Evolutionary conservation across 2,113 vertebrate species (phyloP), one percentile per base, ranked within the genome.

Genomic region (Tor tambroides): DNA sequence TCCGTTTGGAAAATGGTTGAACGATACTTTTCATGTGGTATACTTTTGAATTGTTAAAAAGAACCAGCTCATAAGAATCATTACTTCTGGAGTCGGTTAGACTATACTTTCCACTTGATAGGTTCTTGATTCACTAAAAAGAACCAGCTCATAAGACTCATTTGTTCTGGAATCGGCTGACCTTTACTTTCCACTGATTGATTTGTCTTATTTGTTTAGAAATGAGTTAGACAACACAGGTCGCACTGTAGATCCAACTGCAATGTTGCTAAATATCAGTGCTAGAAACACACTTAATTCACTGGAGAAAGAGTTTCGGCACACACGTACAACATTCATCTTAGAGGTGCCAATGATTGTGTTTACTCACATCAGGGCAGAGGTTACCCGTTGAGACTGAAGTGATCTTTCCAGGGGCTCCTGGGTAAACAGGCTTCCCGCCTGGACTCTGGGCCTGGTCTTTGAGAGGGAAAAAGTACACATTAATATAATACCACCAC

Each of bases 321-420:
- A 30, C 19, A 17, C 26, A 83, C 5, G 51, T 87, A 61, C 2
- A 38, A 63, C 65, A 65, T 41, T 74, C 1, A 56, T 86, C 83
- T n/a, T 84, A 17, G 67, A 85, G 6, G 6, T 38, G 23, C 83
- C 3, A 17, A 23, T 19, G 19, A 41, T 19, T 3, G 3, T 9
- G 6, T 80, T 15, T 91, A 96, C 98, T 94, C 88, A 99, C 98
- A 93, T 99, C 98, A 41, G 97, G 95, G 88, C 98, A 99, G 87
- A 99, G 96, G 93, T 99, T 99, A 80, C 98, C 98, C 1, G 98
- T 99, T 86, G 98, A 99, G 87, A 99, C 98, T 1, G 98, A 99
- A 23, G 98, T 99, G 94, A 99, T 98, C 93, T 97, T 99, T 80
- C 97, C 95, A 2, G 98, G 95, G 87, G 96, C 97, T 88, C 96